Evolutionary conservation across 2,797 vertebrate genomes (phyloP).

Genomic region (Myoxocephalus aenaeus): DNA sequence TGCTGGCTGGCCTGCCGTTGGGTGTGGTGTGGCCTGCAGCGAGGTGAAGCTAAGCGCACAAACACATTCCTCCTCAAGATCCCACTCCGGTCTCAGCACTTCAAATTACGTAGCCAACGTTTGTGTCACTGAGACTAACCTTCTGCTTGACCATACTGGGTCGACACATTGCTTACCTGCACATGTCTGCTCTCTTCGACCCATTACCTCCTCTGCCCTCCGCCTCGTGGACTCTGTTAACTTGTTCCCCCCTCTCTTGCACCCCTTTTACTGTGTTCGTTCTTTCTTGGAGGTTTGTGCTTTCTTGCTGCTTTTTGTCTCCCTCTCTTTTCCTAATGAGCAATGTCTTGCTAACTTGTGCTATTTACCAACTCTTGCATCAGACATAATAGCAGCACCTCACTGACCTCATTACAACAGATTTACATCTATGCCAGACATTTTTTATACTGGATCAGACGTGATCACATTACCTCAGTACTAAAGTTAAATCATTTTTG

Average conservation of each 20-base stretch:
- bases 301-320: constrained; percentile 35
- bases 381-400: constrained; percentile 54
- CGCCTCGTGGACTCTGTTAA: constrained; percentile 6
- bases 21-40: constrained; percentile 79
- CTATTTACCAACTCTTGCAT: constrained; percentile 68
- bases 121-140: constrained; percentile 10
- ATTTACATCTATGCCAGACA: constrained; percentile 54
- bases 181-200: constrained; percentile 28
- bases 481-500: constrained; percentile 19
- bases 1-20: constrained; percentile 73
- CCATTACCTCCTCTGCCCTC: constrained; percentile 33
- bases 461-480: constrained; percentile 33
- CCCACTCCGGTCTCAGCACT: constrained; percentile 51
- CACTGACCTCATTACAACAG: constrained; percentile 58
- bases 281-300: constrained; percentile 31
- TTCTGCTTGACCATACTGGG: constrained; percentile 2
- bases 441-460: constrained; percentile 31
- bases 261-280: constrained; percentile 37
- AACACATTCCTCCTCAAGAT: constrained; percentile 79
- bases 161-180: constrained; percentile 8
- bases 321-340: constrained; percentile 47
- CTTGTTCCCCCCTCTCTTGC: constrained; percentile 20
- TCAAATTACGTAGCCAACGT: constrained; percentile 27
- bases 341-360: constrained; percentile 67
- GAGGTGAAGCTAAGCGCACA: constrained; percentile 78